These are phyloP conservation scores for Oryzias sinensis DNA, from an alignment of 2,797 vertebrate genomes.

Conservation along the genomic window DNA sequence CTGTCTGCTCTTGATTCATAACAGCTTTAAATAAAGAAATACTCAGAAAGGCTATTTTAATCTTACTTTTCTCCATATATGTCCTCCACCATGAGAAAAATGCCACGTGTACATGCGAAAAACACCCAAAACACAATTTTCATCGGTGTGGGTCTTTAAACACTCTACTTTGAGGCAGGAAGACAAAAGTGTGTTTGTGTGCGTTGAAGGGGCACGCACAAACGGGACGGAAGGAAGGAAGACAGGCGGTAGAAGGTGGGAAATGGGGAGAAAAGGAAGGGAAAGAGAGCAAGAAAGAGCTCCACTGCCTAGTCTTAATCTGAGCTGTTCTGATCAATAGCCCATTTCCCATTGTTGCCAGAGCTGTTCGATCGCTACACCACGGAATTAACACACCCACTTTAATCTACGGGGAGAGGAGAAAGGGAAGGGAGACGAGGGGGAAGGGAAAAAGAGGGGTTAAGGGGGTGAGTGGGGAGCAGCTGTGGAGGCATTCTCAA, in stretches of 20 bases:
- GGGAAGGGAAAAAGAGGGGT: constrained; percentile 46
- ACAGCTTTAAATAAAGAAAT: too few species aligned
- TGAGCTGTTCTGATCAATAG: constrained; percentile 98
- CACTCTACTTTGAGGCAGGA: constrained; percentile 49
- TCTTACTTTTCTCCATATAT: too few species aligned
- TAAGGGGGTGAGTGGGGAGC: constrained; percentile 76
- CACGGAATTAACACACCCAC: constrained; percentile 96
- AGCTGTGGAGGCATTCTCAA: constrained; percentile 86
- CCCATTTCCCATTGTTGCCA: constrained; percentile 99
- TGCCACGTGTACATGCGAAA: too few species aligned
- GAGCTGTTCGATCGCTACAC: constrained; percentile 97
- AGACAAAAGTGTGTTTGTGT: constrained; percentile 32
- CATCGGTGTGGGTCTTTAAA: constrained; percentile 33
- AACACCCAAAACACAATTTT: too few species aligned
- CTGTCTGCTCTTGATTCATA: too few species aligned
- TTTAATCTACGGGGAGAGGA: constrained; percentile 94
- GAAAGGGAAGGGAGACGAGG: constrained; percentile 42
- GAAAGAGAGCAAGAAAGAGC: constrained; percentile 91
- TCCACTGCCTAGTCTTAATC: constrained; percentile 98
- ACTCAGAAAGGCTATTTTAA: too few species aligned
- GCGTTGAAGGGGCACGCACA: constrained; percentile 47
- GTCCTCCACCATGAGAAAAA: too few species aligned
- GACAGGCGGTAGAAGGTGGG: constrained; percentile 76
- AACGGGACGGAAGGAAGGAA: constrained; percentile 71
- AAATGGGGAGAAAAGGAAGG: constrained; percentile 81